Conservation (phyloP, 2,888 invertebrate species). For the Lumbricus terrestris region DNA sequence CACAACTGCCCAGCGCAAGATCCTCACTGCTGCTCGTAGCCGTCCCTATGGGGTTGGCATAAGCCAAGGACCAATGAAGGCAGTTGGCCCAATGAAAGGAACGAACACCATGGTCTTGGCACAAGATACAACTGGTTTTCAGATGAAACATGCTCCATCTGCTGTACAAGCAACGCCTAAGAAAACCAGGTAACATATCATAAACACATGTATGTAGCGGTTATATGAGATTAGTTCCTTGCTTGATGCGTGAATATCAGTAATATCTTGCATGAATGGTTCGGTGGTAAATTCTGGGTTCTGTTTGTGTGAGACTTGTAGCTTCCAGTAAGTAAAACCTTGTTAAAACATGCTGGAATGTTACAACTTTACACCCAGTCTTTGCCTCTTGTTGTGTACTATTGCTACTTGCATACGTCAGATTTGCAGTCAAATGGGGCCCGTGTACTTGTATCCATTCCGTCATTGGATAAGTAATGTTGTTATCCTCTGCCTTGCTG, state of each 20-base stretch:
- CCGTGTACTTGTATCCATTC: too few species aligned
- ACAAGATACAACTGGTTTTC: not conserved
- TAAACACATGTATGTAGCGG: too few species aligned
- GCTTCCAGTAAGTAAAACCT: not conserved
- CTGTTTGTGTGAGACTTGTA: not conserved
- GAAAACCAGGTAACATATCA: not conserved
- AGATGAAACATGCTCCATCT: not conserved
- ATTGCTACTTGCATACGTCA: too few species aligned
- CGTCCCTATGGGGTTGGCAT: not conserved
- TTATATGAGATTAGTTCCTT: too few species aligned
- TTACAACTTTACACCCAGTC: not conserved
- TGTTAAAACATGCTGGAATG: not conserved
- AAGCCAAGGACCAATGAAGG: not conserved
- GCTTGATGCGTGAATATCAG: too few species aligned
- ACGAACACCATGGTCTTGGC: not conserved
- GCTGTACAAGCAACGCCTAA: not conserved
- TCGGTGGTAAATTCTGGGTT: not conserved
- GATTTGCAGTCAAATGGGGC: too few species aligned
- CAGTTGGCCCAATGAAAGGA: not conserved
- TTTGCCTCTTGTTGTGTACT: too few species aligned
- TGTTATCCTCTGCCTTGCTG: too few species aligned
- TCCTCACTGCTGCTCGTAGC: not conserved
- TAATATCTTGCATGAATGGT: not conserved
- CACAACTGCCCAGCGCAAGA: not conserved
- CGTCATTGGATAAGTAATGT: too few species aligned